Evolutionary conservation across 2,888 invertebrate species (phyloP).

Genomic region (Acronicta aceris): DNA sequence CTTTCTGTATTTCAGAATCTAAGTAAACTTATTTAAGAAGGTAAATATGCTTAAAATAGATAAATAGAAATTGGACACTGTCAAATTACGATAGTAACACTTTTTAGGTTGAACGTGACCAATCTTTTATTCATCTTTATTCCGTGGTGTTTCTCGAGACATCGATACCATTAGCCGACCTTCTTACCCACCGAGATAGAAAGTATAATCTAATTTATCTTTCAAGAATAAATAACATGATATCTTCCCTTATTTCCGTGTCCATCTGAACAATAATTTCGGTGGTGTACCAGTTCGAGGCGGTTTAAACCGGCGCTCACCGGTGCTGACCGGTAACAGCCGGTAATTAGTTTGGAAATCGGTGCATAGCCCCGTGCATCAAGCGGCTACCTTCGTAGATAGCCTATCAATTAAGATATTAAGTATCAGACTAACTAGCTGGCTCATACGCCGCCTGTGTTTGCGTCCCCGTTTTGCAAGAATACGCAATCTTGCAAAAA

Average conservation of each 20-base stretch:
- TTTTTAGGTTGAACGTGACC: neutral
- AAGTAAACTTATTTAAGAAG: too few species aligned
- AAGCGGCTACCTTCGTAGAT: conserved; percentile 11
- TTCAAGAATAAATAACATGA: neutral
- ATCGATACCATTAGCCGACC: neutral
- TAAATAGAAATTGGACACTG: too few species aligned
- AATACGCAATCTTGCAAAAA: conserved; percentile 29
- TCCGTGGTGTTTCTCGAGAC: neutral
- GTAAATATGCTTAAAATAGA: too few species aligned
- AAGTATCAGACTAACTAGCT: conserved; percentile 12
- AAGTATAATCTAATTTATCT: conserved; percentile 1
- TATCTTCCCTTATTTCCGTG: conserved; percentile 3
- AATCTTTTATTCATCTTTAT: neutral
- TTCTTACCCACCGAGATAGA: neutral
- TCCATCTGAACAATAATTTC: conserved; percentile 1
- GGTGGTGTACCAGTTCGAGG: conserved; percentile 13
- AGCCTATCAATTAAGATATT: conserved; percentile 44
- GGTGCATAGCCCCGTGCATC: conserved; percentile 23
- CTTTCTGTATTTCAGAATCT: too few species aligned
- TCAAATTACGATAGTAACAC: too few species aligned
- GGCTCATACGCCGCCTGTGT: conserved; percentile 15
- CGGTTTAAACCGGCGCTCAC: conserved; percentile 15
- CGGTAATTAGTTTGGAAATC: conserved; percentile 43
- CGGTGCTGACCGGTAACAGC: conserved; percentile 21
- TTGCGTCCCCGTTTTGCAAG: conserved; percentile 16